Percentiles rank a stretch among this genome's conserved stretches.
phyloP scores from a whole-genome alignment of 2,888 invertebrate species.

The Eupeodes latifasciatus region DNA sequence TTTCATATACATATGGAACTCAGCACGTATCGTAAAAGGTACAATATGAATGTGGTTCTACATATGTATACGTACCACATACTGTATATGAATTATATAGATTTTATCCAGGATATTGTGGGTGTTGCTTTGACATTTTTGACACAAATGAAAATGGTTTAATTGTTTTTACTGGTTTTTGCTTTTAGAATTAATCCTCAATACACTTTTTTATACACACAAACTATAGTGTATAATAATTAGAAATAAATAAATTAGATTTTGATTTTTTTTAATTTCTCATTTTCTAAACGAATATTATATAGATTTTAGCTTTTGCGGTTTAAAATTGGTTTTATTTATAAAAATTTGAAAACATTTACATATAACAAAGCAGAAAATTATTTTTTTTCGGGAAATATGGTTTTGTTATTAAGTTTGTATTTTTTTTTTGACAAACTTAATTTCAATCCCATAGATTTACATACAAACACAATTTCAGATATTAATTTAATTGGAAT shows the following conservation, averaged over 20 bases:
- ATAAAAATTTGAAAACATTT: too few relatives aligned
- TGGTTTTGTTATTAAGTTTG: too few relatives aligned
- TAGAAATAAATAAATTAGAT: neutral
- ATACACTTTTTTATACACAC: neutral
- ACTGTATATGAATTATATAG: neutral
- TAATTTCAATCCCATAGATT: too few relatives aligned
- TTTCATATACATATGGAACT: neutral
- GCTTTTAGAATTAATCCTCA: neutral
- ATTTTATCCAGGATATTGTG: neutral
- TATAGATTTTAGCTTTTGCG: neutral
- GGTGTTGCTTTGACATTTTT: neutral
- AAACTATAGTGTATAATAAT: neutral
- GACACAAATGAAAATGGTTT: neutral
- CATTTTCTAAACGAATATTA: neutral
- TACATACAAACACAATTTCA: too few relatives aligned
- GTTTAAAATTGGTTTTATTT: neutral
- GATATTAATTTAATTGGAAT: too few relatives aligned
- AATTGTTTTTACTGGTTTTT: conserved; percentile 16
- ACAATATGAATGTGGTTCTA: too few relatives aligned
- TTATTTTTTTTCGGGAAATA: too few relatives aligned
- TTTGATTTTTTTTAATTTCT: neutral
- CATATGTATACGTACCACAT: neutral
- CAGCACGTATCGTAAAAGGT: too few relatives aligned
- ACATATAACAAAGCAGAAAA: too few relatives aligned
- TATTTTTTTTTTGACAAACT: too few relatives aligned